Conservation (phyloP, 2,797 vertebrate species). For the Alcedo atthis region DNA sequence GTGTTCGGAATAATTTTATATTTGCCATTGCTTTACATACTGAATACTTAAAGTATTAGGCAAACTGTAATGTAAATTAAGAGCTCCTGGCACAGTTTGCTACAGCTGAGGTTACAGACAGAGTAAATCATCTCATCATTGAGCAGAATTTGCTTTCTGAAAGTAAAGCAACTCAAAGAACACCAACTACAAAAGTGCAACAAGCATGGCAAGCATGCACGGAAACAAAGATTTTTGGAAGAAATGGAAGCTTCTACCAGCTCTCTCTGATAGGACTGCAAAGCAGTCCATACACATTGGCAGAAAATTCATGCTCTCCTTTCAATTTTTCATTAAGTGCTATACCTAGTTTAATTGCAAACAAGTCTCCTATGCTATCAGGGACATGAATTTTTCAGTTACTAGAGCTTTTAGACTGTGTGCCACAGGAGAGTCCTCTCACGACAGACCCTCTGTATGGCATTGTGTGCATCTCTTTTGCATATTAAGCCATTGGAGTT, state of each 20-base stretch:
- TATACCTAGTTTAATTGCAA: background rate
- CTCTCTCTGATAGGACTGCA: fast-evolving
- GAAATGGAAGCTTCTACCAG: background rate
- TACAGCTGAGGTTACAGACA: background rate
- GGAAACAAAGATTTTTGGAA: background rate
- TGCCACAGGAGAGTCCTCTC: background rate
- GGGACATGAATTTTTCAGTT: background rate
- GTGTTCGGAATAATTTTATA: background rate
- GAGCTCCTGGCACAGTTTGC: background rate
- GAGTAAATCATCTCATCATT: background rate
- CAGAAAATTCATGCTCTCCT: background rate
- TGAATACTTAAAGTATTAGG: background rate
- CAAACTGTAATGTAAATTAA: background rate
- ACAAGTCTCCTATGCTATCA: background rate
- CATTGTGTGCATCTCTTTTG: background rate
- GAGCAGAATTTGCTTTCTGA: background rate
- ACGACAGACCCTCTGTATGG: no score
- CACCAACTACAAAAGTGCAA: background rate
- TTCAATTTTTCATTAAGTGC: background rate
- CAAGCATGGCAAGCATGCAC: background rate
- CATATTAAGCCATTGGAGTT: background rate
- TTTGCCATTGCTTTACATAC: background rate
- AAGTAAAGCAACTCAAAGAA: background rate
- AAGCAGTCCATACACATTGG: background rate
- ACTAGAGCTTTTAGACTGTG: background rate